These are phyloP conservation scores for Rhagonycha lutea DNA, from an alignment of 2,888 invertebrate genomes.

Conservation along the genomic window DNA sequence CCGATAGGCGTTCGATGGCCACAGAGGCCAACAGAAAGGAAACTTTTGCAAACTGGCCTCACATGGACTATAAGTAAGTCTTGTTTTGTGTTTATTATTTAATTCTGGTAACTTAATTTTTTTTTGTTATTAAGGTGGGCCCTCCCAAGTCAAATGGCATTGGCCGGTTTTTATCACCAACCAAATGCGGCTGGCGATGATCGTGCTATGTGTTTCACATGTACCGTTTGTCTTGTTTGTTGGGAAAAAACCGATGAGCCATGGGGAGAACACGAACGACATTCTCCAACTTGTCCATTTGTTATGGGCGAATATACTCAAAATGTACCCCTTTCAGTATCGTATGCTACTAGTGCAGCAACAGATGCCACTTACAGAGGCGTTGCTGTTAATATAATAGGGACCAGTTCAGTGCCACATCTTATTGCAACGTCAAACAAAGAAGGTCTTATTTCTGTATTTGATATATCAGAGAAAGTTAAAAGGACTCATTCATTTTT, in stretches of 20 bases:
- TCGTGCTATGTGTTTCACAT: slow-evolving; percentile 94
- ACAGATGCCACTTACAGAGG: slow-evolving; percentile 51
- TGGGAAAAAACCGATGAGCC: slow-evolving; percentile 98
- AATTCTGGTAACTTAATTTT: background rate
- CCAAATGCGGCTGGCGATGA: slow-evolving; percentile 89
- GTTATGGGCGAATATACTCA: slow-evolving; percentile 94
- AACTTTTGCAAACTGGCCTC: slow-evolving; percentile 94
- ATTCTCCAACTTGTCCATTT: slow-evolving; percentile 91
- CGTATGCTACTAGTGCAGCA: slow-evolving; percentile 82
- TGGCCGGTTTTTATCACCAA: slow-evolving; percentile 95
- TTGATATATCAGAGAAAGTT: slow-evolving; percentile 81
- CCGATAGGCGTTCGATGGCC: slow-evolving; percentile 76
- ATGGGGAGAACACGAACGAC: slow-evolving; percentile 95
- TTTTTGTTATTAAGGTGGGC: slow-evolving; percentile 80
- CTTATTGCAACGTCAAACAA: slow-evolving; percentile 62
- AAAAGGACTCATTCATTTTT: slow-evolving; percentile 68
- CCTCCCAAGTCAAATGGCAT: slow-evolving; percentile 93
- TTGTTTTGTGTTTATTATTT: background rate
- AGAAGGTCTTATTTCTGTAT: slow-evolving; percentile 76
- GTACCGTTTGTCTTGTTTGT: slow-evolving; percentile 91
- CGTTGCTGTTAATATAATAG: slow-evolving; percentile 41
- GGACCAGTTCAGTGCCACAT: slow-evolving; percentile 49
- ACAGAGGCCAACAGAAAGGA: slow-evolving; percentile 89
- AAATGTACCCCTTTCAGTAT: slow-evolving; percentile 88
- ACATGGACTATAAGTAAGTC: slow-evolving; percentile 90